Evolutionary conservation across 1,140 invertebrate genomes (phyloP), one percentile per base, ranked within the genome.

Genomic region (Archivesica marissinica): DNA sequence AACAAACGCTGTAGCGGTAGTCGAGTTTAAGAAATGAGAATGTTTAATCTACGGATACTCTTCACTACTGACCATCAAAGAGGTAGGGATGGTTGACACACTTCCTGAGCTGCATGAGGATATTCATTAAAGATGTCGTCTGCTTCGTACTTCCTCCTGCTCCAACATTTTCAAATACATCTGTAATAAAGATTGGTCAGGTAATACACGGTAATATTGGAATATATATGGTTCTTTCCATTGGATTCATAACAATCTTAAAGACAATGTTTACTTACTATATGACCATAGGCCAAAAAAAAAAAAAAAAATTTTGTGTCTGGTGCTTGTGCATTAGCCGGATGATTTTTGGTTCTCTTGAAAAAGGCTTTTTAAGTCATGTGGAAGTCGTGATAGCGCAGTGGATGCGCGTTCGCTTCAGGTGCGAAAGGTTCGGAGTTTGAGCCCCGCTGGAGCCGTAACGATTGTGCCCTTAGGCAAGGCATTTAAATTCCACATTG

Each of bases 81-180:
- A 94, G 85, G 74, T 94, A 94, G 0, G 93, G 93, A 86, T 94
- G 93, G 85, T 91, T 90, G n/a, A 94, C 93, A 92, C 93, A 94
- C 86, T 94, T 94, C 28, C 93, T 87, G 11, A 94, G 88, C 88
- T 94, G 92, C 92, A 94, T 93, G 64, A 94, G 77, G 70, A 93
- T 92, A 76, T 94, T 94, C 89, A 93, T 92, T 66, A 94, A 85
- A 38, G 88, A 84, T 28, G 90, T 91, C 28, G 88, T 87, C 64
- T 88, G 87, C 28, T 80, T 64, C 23, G 64, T 70, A 41, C 72
- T 66, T 17, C 86, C 70, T 17, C 86, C 70, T 20, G 47, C 59
- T 30, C 59, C 59, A 15, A 61, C 25, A 23, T 30, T 90, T 44
- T 93, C 90, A 91, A 93, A 93, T n/a, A 89, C 89, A 75, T 89